Evolutionary conservation across 1,140 invertebrate species (phyloP), one percentile per base, ranked within the genome.

Genomic region (Manduca sexta): DNA sequence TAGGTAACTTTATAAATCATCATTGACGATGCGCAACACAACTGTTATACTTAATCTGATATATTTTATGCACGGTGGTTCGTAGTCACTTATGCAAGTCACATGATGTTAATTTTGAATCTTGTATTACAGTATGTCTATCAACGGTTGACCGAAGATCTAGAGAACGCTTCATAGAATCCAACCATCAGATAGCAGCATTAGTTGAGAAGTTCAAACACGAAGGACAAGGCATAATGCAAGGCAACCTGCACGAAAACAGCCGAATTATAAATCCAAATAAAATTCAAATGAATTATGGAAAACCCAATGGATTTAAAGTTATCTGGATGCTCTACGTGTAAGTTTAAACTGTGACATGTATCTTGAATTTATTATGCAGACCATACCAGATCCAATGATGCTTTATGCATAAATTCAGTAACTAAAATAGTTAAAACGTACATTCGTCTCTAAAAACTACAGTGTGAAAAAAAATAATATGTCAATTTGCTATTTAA

Each of bases 141-240:
- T 96, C 95, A 16, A 98, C 96, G 0, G 95, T 98, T 10, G 96
- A 98, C 84, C 88, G 95, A 29, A 87, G 95, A 45, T 95, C 93
- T 31, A 88, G 95, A 16, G 95, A 97, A 77, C 87, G 95, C 10
- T 97, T 97, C 73, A 87, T 97, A 7, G 95, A 97, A 74, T 97
- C 95, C 0, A 97, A 95, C 69, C 94, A 96, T 52, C 95, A 97
- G 78, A 97, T 97, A 60, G 93, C 94, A 4, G 93, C 94, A 0
- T 74, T 98, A 0, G 95, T 97, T 0, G 95, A 97, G 46, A 95
- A 96, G 69, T 98, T 97, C 66, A 96, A 95, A 70, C 76, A 92
- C 11, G 95, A 97, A 77, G 74, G 88, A 63, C 66, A 78, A 74
- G 83, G 44, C 57, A 86, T 81, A 58, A 80, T 75, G 82, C 74